These are phyloP conservation scores for Drosophila quadrilineata DNA, from an alignment of 1,140 invertebrate species.

Conservation along the genomic window DNA sequence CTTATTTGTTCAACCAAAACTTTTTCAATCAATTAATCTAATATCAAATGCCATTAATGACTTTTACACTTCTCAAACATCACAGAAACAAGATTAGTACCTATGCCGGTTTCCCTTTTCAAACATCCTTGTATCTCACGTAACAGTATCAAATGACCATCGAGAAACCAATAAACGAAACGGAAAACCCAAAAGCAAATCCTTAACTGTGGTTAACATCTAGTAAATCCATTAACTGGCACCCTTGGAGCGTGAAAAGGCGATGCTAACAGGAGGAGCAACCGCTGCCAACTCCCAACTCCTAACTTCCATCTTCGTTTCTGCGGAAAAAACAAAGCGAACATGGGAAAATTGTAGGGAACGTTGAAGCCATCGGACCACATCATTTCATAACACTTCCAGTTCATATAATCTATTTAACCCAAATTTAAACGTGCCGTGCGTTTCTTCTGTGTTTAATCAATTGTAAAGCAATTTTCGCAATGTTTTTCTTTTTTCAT, in stretches of 20 bases:
- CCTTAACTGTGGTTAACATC: conserved; percentile 48
- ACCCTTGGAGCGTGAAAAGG: conserved; percentile 45
- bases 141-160: conserved; percentile 34
- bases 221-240: conserved; percentile 43
- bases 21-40: not conserved
- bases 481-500: no score
- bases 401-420: conserved; percentile 79
- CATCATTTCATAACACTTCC: conserved; percentile 78
- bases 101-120: no score
- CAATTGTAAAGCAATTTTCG: conserved; percentile 78
- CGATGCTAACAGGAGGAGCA: not conserved
- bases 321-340: conserved; percentile 18
- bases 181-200: conserved; percentile 23
- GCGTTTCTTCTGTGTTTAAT: conserved; percentile 75
- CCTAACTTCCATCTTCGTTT: no score
- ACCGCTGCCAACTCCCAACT: not conserved
- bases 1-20: not conserved
- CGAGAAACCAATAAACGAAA: conserved; percentile 20
- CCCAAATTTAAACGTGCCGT: conserved; percentile 77
- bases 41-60: conserved; percentile 7
- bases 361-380: conserved; percentile 45
- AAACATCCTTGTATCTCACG: conserved; percentile 10
- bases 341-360: conserved; percentile 8
- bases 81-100: not conserved
- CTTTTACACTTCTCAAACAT: not conserved